Percentiles rank a stretch among this genome's conserved stretches.
Conservation (phyloP, 2,888 invertebrate genomes). For the Polyploca ridens region DNA sequence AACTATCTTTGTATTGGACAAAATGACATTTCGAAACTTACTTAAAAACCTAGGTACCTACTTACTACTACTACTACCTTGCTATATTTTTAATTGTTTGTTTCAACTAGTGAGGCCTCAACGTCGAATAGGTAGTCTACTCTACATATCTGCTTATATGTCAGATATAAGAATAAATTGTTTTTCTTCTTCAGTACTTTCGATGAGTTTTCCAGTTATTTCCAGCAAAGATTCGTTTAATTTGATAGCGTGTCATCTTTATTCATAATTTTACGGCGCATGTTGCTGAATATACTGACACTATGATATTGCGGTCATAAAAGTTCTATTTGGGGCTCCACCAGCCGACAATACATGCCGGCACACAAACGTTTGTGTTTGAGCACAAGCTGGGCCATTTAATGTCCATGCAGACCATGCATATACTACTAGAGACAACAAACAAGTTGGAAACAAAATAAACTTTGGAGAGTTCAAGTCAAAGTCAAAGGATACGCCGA, state of each 20-base stretch:
- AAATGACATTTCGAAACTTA: too few species aligned
- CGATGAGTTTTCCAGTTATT: background rate
- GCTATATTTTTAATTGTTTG: too few species aligned
- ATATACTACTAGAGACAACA: background rate
- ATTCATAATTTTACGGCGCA: constrained; percentile 41
- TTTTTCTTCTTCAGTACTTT: too few species aligned
- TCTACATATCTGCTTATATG: background rate
- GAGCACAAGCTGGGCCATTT: background rate
- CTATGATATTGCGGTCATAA: constrained; percentile 35
- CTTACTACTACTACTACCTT: too few species aligned
- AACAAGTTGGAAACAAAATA: constrained; percentile 2
- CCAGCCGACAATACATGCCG: constrained; percentile 37
- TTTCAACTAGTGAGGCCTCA: too few species aligned
- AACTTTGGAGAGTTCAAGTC: background rate
- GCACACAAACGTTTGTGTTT: constrained; percentile 24
- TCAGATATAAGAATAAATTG: too few species aligned
- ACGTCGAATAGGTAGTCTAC: background rate
- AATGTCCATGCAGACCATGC: background rate
- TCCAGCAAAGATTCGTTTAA: background rate
- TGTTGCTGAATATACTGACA: constrained; percentile 42
- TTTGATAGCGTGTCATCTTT: constrained; percentile 32
- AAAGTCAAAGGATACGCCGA: background rate
- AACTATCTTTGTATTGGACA: too few species aligned
- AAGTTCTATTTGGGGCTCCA: constrained; percentile 35
- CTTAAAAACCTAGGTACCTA: too few species aligned